A percentile compares a stretch with the other conserved stretches of the same genome.
Conservation (phyloP, 1,140 invertebrate species). For the Sminthurides bifidus region DNA sequence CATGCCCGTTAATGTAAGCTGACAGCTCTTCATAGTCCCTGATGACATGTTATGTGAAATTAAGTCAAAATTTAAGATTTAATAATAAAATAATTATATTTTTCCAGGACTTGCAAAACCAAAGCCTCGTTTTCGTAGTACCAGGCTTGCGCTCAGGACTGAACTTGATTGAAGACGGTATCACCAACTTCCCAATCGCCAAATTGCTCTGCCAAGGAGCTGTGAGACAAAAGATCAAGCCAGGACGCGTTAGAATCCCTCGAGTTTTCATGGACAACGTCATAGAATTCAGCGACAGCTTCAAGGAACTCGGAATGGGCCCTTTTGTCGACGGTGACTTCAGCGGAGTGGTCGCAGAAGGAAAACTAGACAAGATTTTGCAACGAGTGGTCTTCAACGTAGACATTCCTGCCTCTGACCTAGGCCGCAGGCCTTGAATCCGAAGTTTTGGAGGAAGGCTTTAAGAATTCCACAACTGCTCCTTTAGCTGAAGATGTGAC, state of each 20-base stretch:
- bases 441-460: not conserved
- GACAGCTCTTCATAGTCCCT: not conserved
- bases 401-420: not conserved
- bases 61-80: not conserved
- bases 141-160: conserved; percentile 25
- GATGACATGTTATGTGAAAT: not conserved
- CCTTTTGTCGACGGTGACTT: conserved; percentile 4
- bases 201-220: conserved; percentile 26
- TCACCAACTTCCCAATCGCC: conserved; percentile 8
- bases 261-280: conserved; percentile 1
- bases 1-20: conserved; percentile 10
- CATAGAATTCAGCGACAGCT: not conserved
- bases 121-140: conserved; percentile 22
- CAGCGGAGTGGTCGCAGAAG: conserved; percentile 5
- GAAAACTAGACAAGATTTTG: not conserved
- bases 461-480: not conserved
- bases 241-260: conserved; percentile 20
- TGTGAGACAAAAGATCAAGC: conserved; percentile 12
- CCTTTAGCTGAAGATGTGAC: not conserved
- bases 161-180: conserved; percentile 25
- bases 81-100: not conserved
- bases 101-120: conserved; percentile 5
- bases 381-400: conserved; percentile 1
- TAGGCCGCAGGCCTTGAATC: not conserved
- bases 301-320: not conserved